Evolutionary conservation across 2,113 vertebrate species (phyloP).

Genomic region (Platichthys stellatus): DNA sequence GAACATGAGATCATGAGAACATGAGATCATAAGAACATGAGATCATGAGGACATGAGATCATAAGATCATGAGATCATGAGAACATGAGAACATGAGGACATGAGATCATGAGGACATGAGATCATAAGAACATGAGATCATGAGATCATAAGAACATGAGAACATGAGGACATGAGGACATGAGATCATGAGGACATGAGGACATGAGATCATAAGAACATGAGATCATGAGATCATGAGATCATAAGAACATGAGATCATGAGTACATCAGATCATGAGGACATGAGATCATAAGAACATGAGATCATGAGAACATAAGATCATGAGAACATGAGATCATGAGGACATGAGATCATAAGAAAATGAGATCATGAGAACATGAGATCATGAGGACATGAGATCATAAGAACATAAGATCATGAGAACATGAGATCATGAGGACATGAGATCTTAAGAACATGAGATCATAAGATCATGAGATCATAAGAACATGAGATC

Average conservation of each 20-base stretch:
- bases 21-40: neutral
- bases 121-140: neutral
- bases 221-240: neutral
- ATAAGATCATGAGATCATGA: neutral
- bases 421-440: neutral
- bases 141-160: neutral
- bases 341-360: neutral
- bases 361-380: neutral
- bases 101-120: neutral
- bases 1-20: neutral
- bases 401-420: neutral
- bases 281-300: neutral
- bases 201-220: neutral
- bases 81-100: neutral
- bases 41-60: neutral
- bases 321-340: neutral
- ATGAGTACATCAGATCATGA: neutral
- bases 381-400: neutral
- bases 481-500: neutral
- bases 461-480: neutral
- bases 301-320: neutral
- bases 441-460: neutral
- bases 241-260: neutral
- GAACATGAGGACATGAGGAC: neutral
- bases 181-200: neutral